phyloP scores from a whole-genome alignment of 1,140 invertebrate species.

The Tribolium madens region DNA sequence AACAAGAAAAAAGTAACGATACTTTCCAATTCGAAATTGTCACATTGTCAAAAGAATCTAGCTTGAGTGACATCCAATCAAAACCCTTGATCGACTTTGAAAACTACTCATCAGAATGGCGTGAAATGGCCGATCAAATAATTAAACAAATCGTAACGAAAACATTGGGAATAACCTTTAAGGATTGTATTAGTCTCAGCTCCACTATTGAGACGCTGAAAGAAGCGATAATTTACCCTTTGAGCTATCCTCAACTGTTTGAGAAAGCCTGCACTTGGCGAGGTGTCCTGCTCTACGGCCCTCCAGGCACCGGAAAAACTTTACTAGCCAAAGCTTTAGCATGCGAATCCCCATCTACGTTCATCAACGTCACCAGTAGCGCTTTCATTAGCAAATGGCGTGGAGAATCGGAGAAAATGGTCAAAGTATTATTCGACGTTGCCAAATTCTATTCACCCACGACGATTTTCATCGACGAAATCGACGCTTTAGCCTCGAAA shows the following conservation, averaged over 20 bases:
- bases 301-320: constrained; percentile 89
- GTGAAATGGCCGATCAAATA: constrained; percentile 70
- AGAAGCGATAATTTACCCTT: constrained; percentile 89
- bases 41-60: constrained; percentile 17
- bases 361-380: constrained; percentile 93
- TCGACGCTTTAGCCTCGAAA: constrained; percentile 88
- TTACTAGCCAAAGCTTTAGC: constrained; percentile 90
- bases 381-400: constrained; percentile 93
- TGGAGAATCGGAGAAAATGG: constrained; percentile 94
- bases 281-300: constrained; percentile 86
- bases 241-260: constrained; percentile 88
- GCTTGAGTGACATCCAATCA: constrained; percentile 40
- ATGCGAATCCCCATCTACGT: constrained; percentile 85
- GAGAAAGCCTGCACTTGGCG: constrained; percentile 86
- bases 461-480: constrained; percentile 97
- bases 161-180: constrained; percentile 72
- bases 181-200: constrained; percentile 81
- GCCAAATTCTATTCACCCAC: constrained; percentile 88
- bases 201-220: constrained; percentile 87
- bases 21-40: constrained; percentile 56
- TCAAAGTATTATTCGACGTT: constrained; percentile 89
- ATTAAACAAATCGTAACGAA: constrained; percentile 76
- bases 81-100: constrained; percentile 62
- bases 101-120: constrained; percentile 65
- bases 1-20: constrained; percentile 46